A percentile compares a stretch with the other conserved stretches of the same genome.
These are phyloP conservation scores for Solenodon paradoxus DNA, from an alignment of 2,113 vertebrate genomes.

Conservation along the genomic window DNA sequence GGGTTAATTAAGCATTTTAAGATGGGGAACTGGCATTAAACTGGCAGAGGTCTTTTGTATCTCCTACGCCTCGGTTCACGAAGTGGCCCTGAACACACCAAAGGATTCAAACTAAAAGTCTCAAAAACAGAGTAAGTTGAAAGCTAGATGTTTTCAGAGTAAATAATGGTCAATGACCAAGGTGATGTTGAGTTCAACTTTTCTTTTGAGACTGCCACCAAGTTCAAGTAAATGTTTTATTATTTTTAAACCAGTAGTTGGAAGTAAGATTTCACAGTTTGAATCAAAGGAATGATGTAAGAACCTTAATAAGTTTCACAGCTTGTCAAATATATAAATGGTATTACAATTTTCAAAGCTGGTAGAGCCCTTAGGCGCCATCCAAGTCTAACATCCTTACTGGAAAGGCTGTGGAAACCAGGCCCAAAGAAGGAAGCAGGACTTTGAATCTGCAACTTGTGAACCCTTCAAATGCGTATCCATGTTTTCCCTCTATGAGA, in stretches of 20 bases:
- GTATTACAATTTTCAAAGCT: not conserved
- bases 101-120: not conserved
- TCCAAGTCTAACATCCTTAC: not conserved
- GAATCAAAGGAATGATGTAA: slow-evolving; percentile 65
- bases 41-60: not conserved
- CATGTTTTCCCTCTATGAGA: not conserved
- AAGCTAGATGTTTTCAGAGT: not conserved
- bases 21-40: not conserved
- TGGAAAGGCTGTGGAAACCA: not conserved
- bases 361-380: not conserved
- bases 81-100: not conserved
- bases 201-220: slow-evolving; percentile 49
- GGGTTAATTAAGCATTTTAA: not conserved
- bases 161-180: not conserved
- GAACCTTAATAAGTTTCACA: slow-evolving; percentile 68
- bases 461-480: not conserved
- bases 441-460: not conserved
- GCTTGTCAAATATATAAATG: slow-evolving; percentile 47
- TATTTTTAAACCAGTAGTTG: slow-evolving; percentile 71
- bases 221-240: slow-evolving; percentile 64
- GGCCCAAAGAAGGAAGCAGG: not conserved
- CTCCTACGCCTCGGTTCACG: not conserved
- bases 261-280: slow-evolving; percentile 63
- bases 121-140: not conserved
- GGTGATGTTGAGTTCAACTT: not conserved